A percentile compares a stretch with the other conserved stretches of the same genome.
phyloP scores from a whole-genome alignment of 2,797 vertebrate species.

The Poecilia wingei region DNA sequence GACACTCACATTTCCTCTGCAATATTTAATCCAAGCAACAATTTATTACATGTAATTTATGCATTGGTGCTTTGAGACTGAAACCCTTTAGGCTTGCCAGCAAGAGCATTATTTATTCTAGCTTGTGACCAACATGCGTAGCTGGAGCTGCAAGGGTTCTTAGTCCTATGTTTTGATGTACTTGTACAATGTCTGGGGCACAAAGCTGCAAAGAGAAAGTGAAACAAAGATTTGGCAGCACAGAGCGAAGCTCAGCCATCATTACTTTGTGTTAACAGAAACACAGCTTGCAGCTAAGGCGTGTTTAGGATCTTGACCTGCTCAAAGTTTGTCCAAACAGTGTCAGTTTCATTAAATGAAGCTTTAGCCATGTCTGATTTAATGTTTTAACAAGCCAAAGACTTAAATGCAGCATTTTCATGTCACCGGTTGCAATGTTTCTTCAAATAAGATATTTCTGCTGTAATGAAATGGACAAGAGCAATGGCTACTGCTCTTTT shows the following conservation, averaged over 20 bases:
- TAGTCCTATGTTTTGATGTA: not conserved
- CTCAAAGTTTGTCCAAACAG: not conserved
- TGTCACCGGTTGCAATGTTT: not conserved
- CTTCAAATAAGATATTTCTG: not conserved
- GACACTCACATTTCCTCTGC: not conserved
- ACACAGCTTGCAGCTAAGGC: not conserved
- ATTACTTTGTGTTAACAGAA: not conserved
- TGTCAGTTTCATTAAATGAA: not conserved
- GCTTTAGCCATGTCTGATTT: not conserved
- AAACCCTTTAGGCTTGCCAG: not conserved
- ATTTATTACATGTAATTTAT: too few relatives aligned
- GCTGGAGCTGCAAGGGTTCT: not conserved
- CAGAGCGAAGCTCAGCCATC: not conserved
- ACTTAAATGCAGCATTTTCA: not conserved
- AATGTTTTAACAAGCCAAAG: not conserved
- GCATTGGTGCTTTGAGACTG: not conserved
- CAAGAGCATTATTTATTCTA: not conserved
- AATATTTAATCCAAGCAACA: not conserved
- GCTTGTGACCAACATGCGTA: not conserved
- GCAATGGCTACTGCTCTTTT: not conserved
- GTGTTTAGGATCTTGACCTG: not conserved
- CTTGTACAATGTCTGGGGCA: not conserved
- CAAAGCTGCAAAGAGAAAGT: not conserved
- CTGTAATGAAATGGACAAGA: not conserved
- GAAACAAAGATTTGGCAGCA: not conserved